Base-by-base conservation (phyloP, 2,797 vertebrate species). In the Cossypha caffra region DNA sequence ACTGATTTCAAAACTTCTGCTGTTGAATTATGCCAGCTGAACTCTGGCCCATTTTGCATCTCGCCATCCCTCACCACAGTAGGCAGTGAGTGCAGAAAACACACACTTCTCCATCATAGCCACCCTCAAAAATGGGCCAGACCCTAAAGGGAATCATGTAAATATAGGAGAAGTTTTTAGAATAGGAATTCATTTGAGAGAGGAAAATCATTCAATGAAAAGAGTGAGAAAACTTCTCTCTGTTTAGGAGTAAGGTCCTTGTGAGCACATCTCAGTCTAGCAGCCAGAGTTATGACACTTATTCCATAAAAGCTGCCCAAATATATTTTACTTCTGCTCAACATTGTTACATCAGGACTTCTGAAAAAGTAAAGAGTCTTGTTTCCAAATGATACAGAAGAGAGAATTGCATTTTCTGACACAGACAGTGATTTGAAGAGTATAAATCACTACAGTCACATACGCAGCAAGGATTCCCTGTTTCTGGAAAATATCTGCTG, bases 1-100 rank as follows among this genome's bases (percentile, higher is more conserved):
- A 84, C 55, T 54, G 62, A 88, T 95, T 94, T 95, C 79, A 90
- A 92, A 91, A 90, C 35, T 79, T 80, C 52, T 80, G 15, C 55
- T 77, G 15, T 29, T 52, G 67, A 37, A 92, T 76, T 77, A 59
- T 16, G 38, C 63, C 87, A 92, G 71, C 51, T 95, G 91, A 92
- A 79, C 59, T 74, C 71, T 52, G 52, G 17, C 84, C 61, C 57
- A 38, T 50, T 92, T 87, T 76, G 28, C 5, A 4, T 76, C 86
- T 73, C 3, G 1, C 15, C 14, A 25, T 69, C 38, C 29, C 33
- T 87, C 26, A 24, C 50, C 37, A 33, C 74, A 62, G 74, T 17
- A 76, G 71, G 51, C 24, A 6, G 61, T 3, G 8, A 88, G 21
- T 2, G 3, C 45, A 71, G 4, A 5, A 63, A 57, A 31, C 50